Evolutionary conservation across 1,140 invertebrate species (phyloP), one percentile per base, ranked within the genome.

Genomic region (Drosophila pachea): DNA sequence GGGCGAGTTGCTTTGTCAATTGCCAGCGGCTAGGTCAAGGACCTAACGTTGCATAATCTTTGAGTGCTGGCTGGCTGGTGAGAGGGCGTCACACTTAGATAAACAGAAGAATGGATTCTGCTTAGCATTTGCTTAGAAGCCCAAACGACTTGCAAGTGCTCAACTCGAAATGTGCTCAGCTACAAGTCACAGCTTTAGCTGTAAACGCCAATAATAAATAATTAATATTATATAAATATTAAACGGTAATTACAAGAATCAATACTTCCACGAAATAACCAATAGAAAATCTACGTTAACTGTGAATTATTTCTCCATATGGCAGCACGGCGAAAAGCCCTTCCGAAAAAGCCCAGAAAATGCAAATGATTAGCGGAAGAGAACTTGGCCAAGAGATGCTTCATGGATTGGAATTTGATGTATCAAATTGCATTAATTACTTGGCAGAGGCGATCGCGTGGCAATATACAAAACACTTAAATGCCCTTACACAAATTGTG

Each of bases 1-100:
- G 49, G 8, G 49, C 49, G 45, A 62, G 64, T 68, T 61, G 14
- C 42, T 54, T 59, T 73, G 61, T 56, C 64, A 61, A 68, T 73
- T 77, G 48, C 49, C 9, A 14, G 38, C 38, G 31, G n/a, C 42
- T 33, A 50, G 60, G 49, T 53, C 62, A 52, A 52, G 63, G 40
- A 70, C 47, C 9, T 32, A 36, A 12, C 12, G 43, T 64, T 67
- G 68, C 68, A 60, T n/a, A 70, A 48, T 47, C 35, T 55, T 12
- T 29, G 11, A 55, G 49, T 49, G 29, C 31, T 5, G 33, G 7
- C 22, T 45, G 6, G 22, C 22, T 22, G 22, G 22, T 32, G 45
- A 53, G 5, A 32, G 12, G 16, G 29, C 22, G 47, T 32, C 47
- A 22, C 16, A 38, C 35, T 38, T 53, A 29, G 52, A 54, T 55